These are phyloP conservation scores for Corapipo altera DNA, from an alignment of 2,113 vertebrate species.

Conservation along the genomic window DNA sequence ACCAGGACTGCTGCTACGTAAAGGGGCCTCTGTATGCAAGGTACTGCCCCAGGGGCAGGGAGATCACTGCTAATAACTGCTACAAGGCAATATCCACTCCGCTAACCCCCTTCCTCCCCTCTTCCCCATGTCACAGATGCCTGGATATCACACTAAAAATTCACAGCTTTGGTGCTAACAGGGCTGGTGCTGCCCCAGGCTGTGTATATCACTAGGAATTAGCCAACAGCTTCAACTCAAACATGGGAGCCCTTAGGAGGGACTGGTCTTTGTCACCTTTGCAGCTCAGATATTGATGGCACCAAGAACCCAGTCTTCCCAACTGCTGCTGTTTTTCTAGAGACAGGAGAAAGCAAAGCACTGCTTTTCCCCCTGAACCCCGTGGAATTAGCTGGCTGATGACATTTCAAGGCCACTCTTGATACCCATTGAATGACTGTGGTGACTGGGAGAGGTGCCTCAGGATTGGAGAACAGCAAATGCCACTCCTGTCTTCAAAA, in stretches of 20 bases:
- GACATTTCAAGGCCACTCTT: fast-evolving
- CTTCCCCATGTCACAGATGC: not conserved
- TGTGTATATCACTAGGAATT: fast-evolving
- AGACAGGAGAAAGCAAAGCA: not conserved
- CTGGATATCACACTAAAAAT: not conserved
- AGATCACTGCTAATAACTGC: not conserved
- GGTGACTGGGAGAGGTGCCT: not conserved
- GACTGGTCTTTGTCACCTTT: not conserved
- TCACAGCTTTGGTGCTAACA: not conserved
- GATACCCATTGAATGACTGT: fast-evolving
- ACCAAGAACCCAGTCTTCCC: not conserved
- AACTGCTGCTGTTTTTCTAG: not conserved
- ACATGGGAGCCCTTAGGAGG: not conserved
- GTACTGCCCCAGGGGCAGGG: not conserved
- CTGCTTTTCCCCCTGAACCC: not conserved
- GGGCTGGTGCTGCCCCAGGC: not conserved
- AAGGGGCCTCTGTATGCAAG: not conserved
- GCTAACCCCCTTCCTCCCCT: not conserved
- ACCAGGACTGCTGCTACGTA: not conserved
- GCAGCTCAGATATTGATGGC: not conserved
- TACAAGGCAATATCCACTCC: not conserved
- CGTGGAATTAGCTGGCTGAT: not conserved
- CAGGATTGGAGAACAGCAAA: not conserved
- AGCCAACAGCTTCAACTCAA: not conserved
- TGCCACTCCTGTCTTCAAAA: not conserved